Conservation (phyloP, 2,113 vertebrate genomes). For the Talpa occidentalis region DNA sequence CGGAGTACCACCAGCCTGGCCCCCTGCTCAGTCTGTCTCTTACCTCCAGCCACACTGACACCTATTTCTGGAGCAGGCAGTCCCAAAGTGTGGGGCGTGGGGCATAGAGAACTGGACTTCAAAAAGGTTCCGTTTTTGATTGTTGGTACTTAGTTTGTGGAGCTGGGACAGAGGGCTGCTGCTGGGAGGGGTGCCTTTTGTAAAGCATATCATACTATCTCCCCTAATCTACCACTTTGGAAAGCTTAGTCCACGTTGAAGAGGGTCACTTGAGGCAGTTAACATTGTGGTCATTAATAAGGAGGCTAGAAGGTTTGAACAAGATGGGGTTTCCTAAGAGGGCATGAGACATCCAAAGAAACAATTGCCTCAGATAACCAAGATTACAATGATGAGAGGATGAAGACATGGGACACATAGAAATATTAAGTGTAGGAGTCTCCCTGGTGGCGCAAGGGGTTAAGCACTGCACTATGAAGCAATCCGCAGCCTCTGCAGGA, state of each 20-base stretch:
- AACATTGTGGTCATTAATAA: background rate
- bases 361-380: background rate
- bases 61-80: background rate
- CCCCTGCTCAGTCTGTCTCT: background rate
- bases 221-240: background rate
- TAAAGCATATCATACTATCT: background rate
- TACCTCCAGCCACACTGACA: background rate
- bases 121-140: no score
- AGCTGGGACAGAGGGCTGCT: background rate
- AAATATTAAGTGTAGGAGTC: background rate
- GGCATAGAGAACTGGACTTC: no score
- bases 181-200: background rate
- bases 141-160: background rate
- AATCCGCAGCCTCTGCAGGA: no score
- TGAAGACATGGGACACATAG: background rate
- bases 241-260: background rate
- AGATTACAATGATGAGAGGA: background rate
- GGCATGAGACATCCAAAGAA: background rate
- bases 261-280: background rate
- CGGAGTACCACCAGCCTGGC: no score
- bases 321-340: background rate
- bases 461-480: no score
- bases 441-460: no score
- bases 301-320: background rate
- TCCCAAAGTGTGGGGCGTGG: no score